Evolutionary conservation across 2,113 vertebrate genomes (phyloP).

Genomic region (Strix aluco): DNA sequence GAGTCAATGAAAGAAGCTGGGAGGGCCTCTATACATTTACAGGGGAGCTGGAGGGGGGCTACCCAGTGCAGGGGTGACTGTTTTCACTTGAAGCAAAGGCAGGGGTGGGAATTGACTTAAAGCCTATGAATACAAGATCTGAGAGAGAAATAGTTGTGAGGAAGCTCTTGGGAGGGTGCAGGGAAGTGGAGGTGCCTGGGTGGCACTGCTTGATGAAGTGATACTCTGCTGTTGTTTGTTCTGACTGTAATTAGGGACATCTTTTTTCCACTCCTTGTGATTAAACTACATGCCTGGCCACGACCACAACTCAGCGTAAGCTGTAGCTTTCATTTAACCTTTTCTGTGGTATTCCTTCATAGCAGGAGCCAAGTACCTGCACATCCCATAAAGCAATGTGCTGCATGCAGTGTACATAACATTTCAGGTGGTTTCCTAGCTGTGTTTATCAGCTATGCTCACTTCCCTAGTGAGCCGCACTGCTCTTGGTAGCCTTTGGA

Average conservation of each 20-base stretch:
- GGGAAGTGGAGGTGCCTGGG: background rate
- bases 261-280: background rate
- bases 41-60: background rate
- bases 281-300: background rate
- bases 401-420: background rate
- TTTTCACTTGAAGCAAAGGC: background rate
- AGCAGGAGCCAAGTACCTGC: background rate
- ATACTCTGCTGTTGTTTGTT: background rate
- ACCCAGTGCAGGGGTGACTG: background rate
- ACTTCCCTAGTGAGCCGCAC: too few relatives aligned
- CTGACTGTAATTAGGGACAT: background rate
- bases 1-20: background rate
- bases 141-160: background rate
- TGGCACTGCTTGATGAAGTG: accelerated
- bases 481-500: background rate
- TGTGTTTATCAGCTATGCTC: background rate
- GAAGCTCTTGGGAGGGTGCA: background rate
- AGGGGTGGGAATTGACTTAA: background rate
- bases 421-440: background rate
- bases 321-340: background rate
- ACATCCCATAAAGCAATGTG: background rate
- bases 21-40: background rate
- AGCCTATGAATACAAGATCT: background rate
- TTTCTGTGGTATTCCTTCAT: background rate
- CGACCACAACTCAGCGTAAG: background rate